phyloP scores from a whole-genome alignment of 2,797 vertebrate genomes.

The Ctenopoma multispine region DNA sequence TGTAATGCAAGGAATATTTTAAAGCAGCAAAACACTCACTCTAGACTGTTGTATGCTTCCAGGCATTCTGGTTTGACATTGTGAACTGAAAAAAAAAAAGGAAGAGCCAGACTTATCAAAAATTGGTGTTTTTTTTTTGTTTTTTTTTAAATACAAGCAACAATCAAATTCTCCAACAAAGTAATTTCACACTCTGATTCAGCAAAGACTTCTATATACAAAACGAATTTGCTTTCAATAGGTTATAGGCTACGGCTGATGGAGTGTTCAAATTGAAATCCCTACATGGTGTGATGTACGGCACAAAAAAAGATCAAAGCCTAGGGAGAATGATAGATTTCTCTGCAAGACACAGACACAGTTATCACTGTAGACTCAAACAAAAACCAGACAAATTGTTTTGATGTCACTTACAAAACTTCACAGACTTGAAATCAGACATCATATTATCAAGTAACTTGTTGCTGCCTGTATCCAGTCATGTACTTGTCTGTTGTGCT shows the following conservation, averaged over 20 bases:
- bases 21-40: conserved; percentile 84
- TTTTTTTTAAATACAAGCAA: conserved; percentile 44
- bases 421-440: conserved; percentile 22
- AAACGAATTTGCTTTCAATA: conserved; percentile 63
- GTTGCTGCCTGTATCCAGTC: neutral
- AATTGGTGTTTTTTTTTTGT: conserved; percentile 16
- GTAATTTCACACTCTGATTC: conserved; percentile 74
- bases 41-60: conserved; percentile 91
- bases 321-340: conserved; percentile 41
- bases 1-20: conserved; percentile 2
- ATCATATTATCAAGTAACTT: neutral
- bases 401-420: conserved; percentile 30
- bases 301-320: conserved; percentile 71
- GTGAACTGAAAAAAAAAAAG: conserved; percentile 85
- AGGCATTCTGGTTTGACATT: conserved; percentile 93
- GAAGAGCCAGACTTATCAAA: conserved; percentile 29
- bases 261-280: conserved; percentile 70
- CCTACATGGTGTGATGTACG: conserved; percentile 42
- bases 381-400: conserved; percentile 47
- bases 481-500: neutral
- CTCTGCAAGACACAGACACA: conserved; percentile 36
- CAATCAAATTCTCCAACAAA: conserved; percentile 71
- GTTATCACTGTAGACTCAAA: conserved; percentile 35
- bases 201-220: conserved; percentile 62
- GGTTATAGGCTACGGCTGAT: conserved; percentile 66